Evolutionary conservation across 2,797 vertebrate genomes (phyloP), one percentile per base, ranked within the genome.

Genomic region (Lagocephalus sceleratus): DNA sequence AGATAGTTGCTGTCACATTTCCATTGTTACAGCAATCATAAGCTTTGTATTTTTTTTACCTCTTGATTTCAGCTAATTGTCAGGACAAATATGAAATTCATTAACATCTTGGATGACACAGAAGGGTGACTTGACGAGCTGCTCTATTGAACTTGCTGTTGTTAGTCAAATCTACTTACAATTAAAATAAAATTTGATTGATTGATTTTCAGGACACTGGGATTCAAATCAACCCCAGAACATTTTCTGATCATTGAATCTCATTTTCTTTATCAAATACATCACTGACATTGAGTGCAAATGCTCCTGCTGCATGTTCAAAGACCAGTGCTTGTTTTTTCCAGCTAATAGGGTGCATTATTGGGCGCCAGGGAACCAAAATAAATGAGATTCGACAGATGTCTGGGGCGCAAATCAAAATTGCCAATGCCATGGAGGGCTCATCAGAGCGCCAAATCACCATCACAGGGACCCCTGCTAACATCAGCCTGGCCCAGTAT

Each of bases 381-480:
- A 98, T 98, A 89, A 98, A 98, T 85, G 96, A 98, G 90, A 98
- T 98, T 81, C 93, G 96, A 74, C 96, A 98, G 91, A 98, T 98
- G 96, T 98, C 96, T 72, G 96, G 96, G 81, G 95, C 96, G 6
- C 96, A 98, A 89, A 98, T 98, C 90, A 98, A 98, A 93, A 98
- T 98, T 12, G 95, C 95, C 74, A 98, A 94, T 0, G 95, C 96
- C 88, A 97, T 94, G 10, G 96, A 98, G 88, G 96, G 96, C 61
- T 97, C 96, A 6, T 94, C 95, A 0, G 96, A 98, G 87, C 95
- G 96, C 57, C 96, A 98, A 88, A 95, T 98, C 66, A 98, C 94
- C 91, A 98, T 98, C 91, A 98, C 95, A 47, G 96, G 96, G 86
- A 95, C 93, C 85, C 95, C 95, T 21, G 96, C 95, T 74, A 98